Evolutionary conservation across 2,888 invertebrate species (phyloP), one percentile per base, ranked within the genome.

Genomic region (Mellilla xanthometata): DNA sequence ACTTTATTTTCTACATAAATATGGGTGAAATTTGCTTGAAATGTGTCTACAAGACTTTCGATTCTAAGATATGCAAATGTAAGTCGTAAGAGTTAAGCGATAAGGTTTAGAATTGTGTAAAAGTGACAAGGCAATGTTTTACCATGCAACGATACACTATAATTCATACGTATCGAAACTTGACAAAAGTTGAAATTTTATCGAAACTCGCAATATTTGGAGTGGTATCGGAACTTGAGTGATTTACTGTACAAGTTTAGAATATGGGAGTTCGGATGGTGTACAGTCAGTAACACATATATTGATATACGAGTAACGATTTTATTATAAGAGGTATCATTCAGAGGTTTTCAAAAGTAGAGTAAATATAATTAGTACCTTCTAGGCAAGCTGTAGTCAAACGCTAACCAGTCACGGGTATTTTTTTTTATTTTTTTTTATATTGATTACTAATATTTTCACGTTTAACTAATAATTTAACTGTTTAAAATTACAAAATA

Each of bases 131-230:
- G 23, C 4, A 34, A 13, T 34, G 48, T 42, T 51, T 48, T 46
- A 36, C 32, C 29, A 49, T 43, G 39, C 49, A 49, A 27, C 43
- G 32, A 44, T 54, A 39, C 63, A 61, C 68, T 64, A 77, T 77
- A 76, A 76, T 68, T 76, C 78, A 76, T 60, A 66, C 56, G 49
- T 54, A 44, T 58, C 38, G 57, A 38, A 67, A 72, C 67, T 76
- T 71, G 76, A 71, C 72, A 76, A 75, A 76, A 80, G 69, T 78
- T 75, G 65, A 71, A 75, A 76, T 75, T 80, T 76, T 79, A 77
- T 72, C 76, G 74, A 64, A 71, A 76, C 63, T 65, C 66, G 68
- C 70, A 77, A 76, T 76, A 76, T 77, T 74, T 69, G 62, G 65
- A 60, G 39, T 60, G 67, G 65, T 68, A 72, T 71, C 68, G 64